Base-by-base conservation (phyloP, 2,888 invertebrate genomes). In the Drosophila formosana region DNA sequence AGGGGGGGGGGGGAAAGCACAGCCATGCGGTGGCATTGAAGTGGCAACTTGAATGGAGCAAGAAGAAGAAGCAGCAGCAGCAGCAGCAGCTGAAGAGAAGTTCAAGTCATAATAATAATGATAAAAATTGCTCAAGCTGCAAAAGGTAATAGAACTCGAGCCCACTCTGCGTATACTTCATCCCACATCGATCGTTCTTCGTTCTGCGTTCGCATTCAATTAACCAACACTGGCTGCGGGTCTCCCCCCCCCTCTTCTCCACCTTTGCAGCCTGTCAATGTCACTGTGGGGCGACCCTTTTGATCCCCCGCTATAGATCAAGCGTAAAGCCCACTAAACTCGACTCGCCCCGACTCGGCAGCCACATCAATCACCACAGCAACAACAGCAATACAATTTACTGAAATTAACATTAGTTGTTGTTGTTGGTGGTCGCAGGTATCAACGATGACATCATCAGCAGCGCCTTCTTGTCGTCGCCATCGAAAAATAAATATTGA, bases 371-470 rank as follows among this genome's bases (percentile, higher is more conserved):
- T 80, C 87, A 80, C 69, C 26, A 37, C 53, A 41, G 32, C 58
- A 60, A 60, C 50, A 58, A 57, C 28, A 66, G 61, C 53, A 55
- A 58, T 41, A 67, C 23, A 23, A 61, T 52, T 49, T 18, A 58
- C 26, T 13, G 25, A 60, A 60, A 53, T 67, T 43, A 50, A 60
- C 43, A 51, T 18, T 66, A 46, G 43, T 46, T 13, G 13, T 34
- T 28, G 26, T 52, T 47, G 13, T 34, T 28, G 26, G 47, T 47
- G n/a, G 32, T 34, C 25, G n/a, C 43, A 57, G 34, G 50, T 57
- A 50, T 47, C 39, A 46, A 60, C 70, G 50, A 88, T 82, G 88
- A 82, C 82, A 88, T 82, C 88, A 88, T 64, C 84, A 67, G 43
- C 47, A 50, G 23, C 65, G 45, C 26, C 57, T 39, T 34, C 49